Percentiles rank a stretch among this genome's conserved stretches.
These are phyloP conservation scores for Drosophila differens DNA, from an alignment of 2,888 invertebrate species.

Conservation along the genomic window DNA sequence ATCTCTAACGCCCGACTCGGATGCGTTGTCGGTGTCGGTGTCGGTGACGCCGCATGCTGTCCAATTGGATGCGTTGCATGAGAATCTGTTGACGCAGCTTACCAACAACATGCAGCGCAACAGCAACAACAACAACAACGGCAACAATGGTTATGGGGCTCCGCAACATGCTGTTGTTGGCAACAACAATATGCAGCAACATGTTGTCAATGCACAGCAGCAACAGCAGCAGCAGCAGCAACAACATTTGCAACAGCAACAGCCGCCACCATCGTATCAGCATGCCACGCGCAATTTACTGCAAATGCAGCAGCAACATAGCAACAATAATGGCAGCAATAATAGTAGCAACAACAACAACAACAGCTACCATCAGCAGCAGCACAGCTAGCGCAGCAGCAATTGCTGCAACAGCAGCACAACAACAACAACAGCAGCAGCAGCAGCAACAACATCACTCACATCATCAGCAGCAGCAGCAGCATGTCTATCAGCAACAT, in stretches of 20 bases:
- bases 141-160: conserved; percentile 86
- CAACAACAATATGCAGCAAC: conserved; percentile 70
- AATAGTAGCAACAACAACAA: conserved; percentile 59
- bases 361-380: conserved; percentile 86
- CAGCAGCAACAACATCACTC: conserved; percentile 65
- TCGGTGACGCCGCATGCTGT: conserved; percentile 83
- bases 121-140: conserved; percentile 87
- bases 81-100: conserved; percentile 88
- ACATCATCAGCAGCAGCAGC: conserved; percentile 79
- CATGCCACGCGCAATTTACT: conserved; percentile 80
- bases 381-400: conserved; percentile 80
- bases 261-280: conserved; percentile 82
- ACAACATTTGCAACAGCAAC: conserved; percentile 86
- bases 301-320: conserved; percentile 70
- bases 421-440: conserved; percentile 84
- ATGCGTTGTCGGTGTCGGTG: conserved; percentile 44
- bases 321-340: conserved; percentile 83
- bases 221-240: conserved; percentile 84
- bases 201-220: conserved; percentile 85
- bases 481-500: conserved; percentile 66
- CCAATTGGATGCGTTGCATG: conserved; percentile 90
- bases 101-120: conserved; percentile 84
- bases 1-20: conserved; percentile 89
- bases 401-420: conserved; percentile 59
- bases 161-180: conserved; percentile 86